Base-by-base conservation (phyloP, 1,140 invertebrate genomes). In the Caenorhabditis brenneri region DNA sequence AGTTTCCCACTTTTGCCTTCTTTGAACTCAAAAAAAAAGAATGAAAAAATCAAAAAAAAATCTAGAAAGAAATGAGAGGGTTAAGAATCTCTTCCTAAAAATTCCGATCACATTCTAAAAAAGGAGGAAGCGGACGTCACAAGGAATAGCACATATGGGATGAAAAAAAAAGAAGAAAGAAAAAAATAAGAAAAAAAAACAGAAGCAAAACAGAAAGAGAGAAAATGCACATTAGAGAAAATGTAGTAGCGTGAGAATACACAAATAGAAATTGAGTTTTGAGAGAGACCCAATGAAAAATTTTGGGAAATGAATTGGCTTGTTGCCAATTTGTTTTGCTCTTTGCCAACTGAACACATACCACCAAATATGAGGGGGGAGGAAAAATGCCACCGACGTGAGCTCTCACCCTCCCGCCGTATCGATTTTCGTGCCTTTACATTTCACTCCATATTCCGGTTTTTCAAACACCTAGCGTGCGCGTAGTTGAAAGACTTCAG, bases 371-470 rank as follows among this genome's bases (percentile, higher is more conserved):
- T 74, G 65, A 74, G 15, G 27, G 24, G 7, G 36, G 58, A 33
- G 24, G 10, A n/a, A 16, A 16, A 65, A 6, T 19, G 29, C 29
- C 15, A 29, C 53, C 53, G 15, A 55, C 58, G 65, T 74, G 65
- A 74, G 36, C 65, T 74, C 65, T 6, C n/a, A n/a, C n/a, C n/a
- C 65, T 36, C 65, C 22, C 65, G 65, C 4, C 36, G 33, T 74
- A 74, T 74, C 65, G 65, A 74, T 74, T 74, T 74, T 74, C 4
- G 65, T 46, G 36, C 36, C n/a, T 74, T 24, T 33, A 19, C 65
- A 74, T 74, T 74, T 74, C n/a, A 22, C 36, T 22, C 65, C 36
- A 22, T 42, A 74, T 74, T 74, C 65, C 65, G 65, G 65, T 74
- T 74, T 74, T 74, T 24, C 65, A n/a, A 74, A 33, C n/a, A 42